phyloP scores from a whole-genome alignment of 2,113 vertebrate species.

The Antechinus flavipes region DNA sequence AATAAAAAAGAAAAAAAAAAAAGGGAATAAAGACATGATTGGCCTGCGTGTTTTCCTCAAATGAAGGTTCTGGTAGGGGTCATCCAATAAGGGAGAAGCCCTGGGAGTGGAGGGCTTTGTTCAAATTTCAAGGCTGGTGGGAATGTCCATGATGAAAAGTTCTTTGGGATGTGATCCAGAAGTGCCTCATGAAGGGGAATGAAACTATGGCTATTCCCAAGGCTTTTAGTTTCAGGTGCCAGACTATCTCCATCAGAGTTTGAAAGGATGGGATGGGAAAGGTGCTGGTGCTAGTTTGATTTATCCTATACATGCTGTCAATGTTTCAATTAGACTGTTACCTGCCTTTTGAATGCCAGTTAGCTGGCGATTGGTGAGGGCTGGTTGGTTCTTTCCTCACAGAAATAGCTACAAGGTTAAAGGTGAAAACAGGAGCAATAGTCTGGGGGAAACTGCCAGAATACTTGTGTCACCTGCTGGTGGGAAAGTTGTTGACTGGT shows the following conservation, averaged over 20 bases:
- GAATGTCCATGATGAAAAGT: neutral
- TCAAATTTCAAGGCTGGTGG: neutral
- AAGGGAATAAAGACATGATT: neutral
- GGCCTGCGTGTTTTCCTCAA: neutral
- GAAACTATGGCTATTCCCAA: neutral
- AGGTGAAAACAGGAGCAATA: neutral
- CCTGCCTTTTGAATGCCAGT: neutral
- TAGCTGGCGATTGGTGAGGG: neutral
- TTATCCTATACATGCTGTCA: neutral
- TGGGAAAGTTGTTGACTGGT: neutral
- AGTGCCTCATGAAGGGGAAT: neutral
- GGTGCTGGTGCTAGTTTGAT: neutral
- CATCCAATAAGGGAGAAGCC: neutral
- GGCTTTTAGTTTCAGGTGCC: neutral
- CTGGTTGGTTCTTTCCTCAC: neutral
- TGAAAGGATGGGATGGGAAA: neutral
- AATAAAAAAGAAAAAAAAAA: neutral
- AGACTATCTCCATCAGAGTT: neutral
- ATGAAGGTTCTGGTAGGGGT: neutral
- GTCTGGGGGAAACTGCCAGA: neutral
- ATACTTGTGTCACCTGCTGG: neutral
- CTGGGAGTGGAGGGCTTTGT: neutral
- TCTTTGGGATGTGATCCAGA: neutral
- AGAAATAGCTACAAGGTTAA: neutral
- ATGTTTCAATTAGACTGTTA: neutral